These are phyloP conservation scores for Gasteruption jaculator DNA, from an alignment of 2,888 invertebrate species.

Conservation along the genomic window DNA sequence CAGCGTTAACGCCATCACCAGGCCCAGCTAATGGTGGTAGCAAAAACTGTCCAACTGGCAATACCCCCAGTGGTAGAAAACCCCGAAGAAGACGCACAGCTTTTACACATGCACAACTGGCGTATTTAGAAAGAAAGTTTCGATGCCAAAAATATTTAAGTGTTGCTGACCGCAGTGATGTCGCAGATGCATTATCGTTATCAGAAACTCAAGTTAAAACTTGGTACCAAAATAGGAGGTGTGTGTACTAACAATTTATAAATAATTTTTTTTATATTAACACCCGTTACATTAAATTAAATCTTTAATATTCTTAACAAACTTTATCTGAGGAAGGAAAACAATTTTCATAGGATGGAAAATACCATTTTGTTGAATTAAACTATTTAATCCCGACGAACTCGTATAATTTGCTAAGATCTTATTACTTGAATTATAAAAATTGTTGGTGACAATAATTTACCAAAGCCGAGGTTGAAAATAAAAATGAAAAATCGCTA, in stretches of 20 bases:
- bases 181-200: constrained; percentile 82
- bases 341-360: too few relatives aligned
- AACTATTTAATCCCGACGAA: neutral
- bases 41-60: constrained; percentile 32
- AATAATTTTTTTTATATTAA: constrained; percentile 2
- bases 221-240: constrained; percentile 91
- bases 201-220: constrained; percentile 95
- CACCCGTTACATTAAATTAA: neutral
- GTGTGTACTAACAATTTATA: too few relatives aligned
- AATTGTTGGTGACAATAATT: too few relatives aligned
- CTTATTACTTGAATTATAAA: neutral
- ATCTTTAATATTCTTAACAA: neutral
- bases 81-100: constrained; percentile 83
- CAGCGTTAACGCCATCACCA: too few relatives aligned
- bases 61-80: constrained; percentile 61
- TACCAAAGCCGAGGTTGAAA: too few relatives aligned
- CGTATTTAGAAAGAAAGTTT: constrained; percentile 88
- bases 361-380: constrained; percentile 7
- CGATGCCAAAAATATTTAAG: constrained; percentile 91
- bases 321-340: neutral
- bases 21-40: constrained; percentile 20
- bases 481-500: too few relatives aligned
- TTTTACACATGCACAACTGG: constrained; percentile 90
- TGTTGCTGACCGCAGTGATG: constrained; percentile 88
- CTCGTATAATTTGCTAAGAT: neutral